These are phyloP conservation scores for Cataglyphis rosenhaueri DNA, from an alignment of 2,888 invertebrate species.

Conservation along the genomic window DNA sequence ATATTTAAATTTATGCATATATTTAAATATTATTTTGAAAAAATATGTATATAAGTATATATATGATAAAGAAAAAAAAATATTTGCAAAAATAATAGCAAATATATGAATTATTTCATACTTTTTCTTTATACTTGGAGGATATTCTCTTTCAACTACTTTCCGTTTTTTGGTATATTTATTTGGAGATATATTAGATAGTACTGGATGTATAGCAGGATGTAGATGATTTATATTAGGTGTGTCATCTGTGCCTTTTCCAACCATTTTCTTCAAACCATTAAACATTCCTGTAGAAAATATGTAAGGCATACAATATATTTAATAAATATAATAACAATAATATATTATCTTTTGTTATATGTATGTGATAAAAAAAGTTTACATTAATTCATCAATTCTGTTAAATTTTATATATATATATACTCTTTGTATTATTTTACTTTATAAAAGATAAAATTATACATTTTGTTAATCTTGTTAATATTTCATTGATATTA, in stretches of 20 bases:
- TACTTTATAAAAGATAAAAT: neutral
- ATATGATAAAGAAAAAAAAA: neutral
- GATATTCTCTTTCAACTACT: constrained; percentile 87
- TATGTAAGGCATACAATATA: constrained; percentile 59
- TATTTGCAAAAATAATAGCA: neutral
- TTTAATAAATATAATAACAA: constrained; percentile 49
- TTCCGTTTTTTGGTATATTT: constrained; percentile 90
- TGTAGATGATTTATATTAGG: constrained; percentile 69
- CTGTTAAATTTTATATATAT: neutral
- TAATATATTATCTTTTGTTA: neutral
- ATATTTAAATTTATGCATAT: constrained; percentile 8
- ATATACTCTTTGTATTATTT: too few species aligned
- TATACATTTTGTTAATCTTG: neutral
- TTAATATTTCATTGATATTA: constrained; percentile 6
- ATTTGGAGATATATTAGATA: constrained; percentile 87
- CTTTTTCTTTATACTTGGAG: constrained; percentile 90
- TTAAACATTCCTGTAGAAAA: constrained; percentile 89
- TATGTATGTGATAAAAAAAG: neutral
- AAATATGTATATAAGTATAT: constrained; percentile 20
- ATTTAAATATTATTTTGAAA: neutral
- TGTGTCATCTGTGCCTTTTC: constrained; percentile 87
- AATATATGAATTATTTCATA: constrained; percentile 79
- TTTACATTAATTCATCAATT: neutral
- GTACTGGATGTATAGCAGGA: constrained; percentile 69
- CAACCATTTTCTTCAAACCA: constrained; percentile 92